Evolutionary conservation across 2,113 vertebrate species (phyloP), one percentile per base, ranked within the genome.

Genomic region (Ageneiosus marmoratus): DNA sequence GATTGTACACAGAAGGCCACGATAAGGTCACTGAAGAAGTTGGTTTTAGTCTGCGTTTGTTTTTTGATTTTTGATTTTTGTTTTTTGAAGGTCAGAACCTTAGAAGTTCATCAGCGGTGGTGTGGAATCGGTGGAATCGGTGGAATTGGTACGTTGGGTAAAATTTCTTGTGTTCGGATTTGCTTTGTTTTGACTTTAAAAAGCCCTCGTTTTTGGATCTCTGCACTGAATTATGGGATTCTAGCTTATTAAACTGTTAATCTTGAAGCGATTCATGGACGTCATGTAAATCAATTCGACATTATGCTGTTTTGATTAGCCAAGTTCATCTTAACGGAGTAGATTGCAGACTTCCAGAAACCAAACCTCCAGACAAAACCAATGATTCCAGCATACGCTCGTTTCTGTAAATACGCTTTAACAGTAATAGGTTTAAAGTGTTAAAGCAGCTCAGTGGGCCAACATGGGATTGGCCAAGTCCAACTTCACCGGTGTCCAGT

Each of bases 1-100:
- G 92, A 93, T 95, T 93, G 93, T 96, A 96, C 92, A 94, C 89
- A 95, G 97, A 94, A 94, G 97, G 97, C 96, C 97, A 97, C 96
- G 93, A 94, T 94, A 94, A 95, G 94, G 93, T 96, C 93, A 94
- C 91, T 20, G 93, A 93, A 90, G 91, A 94, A 91, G 93, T 93
- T 86, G 87, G 80, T 88, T 85, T 86, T 86, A 82, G 81, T 86
- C 88, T 88, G 73, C 72, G 83, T 79, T 88, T 89, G 88, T 88
- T 86, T 41, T 41, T 41, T 41, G 2, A 3, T 41, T 41, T 41
- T 41, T n/a, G n/a, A n/a, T n/a, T n/a, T n/a, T n/a, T n/a, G n/a
- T n/a, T n/a, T n/a, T n/a, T n/a, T n/a, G n/a, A n/a, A n/a, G n/a
- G 81, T 86, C 82, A 29, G 48, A 88, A 24, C 80, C 85, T 89